Percentiles rank a stretch among this genome's conserved stretches.
These are phyloP conservation scores for Choloepus didactylus DNA, from an alignment of 2,797 vertebrate genomes.

Conservation along the genomic window DNA sequence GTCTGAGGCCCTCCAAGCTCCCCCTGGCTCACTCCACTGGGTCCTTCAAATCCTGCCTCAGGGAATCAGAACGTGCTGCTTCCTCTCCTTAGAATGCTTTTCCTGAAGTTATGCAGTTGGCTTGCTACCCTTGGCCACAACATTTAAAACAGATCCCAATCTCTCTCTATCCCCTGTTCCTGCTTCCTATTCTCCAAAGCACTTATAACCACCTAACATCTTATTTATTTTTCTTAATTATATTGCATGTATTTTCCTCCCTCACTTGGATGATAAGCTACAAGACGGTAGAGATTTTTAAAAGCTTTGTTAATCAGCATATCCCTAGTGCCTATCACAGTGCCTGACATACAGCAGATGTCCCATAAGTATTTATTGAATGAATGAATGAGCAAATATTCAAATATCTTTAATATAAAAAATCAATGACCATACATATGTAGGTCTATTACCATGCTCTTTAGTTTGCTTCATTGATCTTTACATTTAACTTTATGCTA, in stretches of 20 bases:
- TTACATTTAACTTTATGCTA: not conserved
- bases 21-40: not conserved
- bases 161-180: not conserved
- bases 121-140: not conserved
- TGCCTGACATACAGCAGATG: not conserved
- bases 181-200: conserved; percentile 31
- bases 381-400: not conserved
- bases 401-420: conserved; percentile 47
- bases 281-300: not conserved
- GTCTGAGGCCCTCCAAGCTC: not conserved
- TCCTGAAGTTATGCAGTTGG: not conserved
- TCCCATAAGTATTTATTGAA: not conserved
- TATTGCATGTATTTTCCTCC: not conserved
- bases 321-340: not conserved
- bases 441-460: not conserved
- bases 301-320: not conserved
- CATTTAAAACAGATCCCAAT: not conserved
- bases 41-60: not conserved
- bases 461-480: not conserved
- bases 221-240: not conserved
- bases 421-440: not conserved
- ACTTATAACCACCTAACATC: not conserved
- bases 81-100: not conserved
- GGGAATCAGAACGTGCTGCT: not conserved
- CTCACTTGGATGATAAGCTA: not conserved